These are phyloP conservation scores for Drosophila littoralis DNA, from an alignment of 1,140 invertebrate genomes.

Conservation along the genomic window DNA sequence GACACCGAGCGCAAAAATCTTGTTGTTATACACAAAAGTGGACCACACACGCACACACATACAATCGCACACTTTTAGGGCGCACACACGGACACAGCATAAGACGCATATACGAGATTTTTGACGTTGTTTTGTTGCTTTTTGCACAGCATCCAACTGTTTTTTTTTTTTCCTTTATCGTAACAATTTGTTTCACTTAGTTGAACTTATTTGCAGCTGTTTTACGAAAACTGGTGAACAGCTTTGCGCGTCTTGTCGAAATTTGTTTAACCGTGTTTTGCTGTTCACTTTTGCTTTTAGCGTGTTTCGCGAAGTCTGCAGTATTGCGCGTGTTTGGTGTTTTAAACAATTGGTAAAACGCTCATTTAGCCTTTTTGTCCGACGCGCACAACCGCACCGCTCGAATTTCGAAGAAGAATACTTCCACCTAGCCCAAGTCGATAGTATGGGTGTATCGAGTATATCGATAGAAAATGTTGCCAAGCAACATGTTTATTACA, in stretches of 20 bases:
- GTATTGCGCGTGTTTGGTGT: slow-evolving; percentile 27
- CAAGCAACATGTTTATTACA: neutral
- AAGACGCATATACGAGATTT: neutral
- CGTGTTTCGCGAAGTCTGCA: slow-evolving; percentile 2
- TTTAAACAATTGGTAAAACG: slow-evolving; percentile 29
- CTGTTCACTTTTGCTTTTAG: slow-evolving; percentile 36
- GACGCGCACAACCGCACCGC: slow-evolving; percentile 33
- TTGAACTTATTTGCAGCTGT: slow-evolving; percentile 35
- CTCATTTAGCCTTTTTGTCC: slow-evolving; percentile 9
- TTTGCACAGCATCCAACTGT: slow-evolving; percentile 27
- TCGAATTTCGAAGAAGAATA: slow-evolving; percentile 38
- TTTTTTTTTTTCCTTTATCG: neutral
- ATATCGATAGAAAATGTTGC: slow-evolving; percentile 22
- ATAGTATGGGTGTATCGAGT: neutral
- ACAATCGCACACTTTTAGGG: slow-evolving; percentile 13
- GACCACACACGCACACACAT: slow-evolving; percentile 27
- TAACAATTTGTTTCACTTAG: slow-evolving; percentile 22
- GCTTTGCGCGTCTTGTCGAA: slow-evolving; percentile 5
- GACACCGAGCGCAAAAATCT: slow-evolving; percentile 33
- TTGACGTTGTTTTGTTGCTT: slow-evolving; percentile 7
- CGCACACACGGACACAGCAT: neutral
- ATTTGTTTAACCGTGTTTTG: slow-evolving; percentile 5
- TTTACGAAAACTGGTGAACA: slow-evolving; percentile 7
- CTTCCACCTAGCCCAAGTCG: slow-evolving; percentile 9
- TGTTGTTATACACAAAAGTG: slow-evolving; percentile 51